Evolutionary conservation across 2,888 invertebrate genomes (phyloP).

Genomic region (Entomobrya multifasciata): DNA sequence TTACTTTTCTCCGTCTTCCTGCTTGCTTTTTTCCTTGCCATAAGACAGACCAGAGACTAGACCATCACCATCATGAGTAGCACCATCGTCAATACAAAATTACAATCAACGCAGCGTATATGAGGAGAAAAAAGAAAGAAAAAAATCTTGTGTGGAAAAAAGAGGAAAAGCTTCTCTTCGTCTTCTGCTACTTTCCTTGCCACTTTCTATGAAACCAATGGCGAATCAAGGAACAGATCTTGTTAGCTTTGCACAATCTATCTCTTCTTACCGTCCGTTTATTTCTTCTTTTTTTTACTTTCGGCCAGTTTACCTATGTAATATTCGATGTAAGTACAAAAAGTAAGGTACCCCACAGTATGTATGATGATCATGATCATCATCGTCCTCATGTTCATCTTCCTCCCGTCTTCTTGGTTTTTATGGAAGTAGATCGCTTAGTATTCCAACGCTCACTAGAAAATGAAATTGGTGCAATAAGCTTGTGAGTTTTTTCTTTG

Average conservation of each 20-base stretch:
- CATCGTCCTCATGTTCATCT: conserved; percentile 14
- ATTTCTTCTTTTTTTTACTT: conserved; percentile 27
- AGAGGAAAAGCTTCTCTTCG: conserved; percentile 7
- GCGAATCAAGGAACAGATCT: conserved; percentile 29
- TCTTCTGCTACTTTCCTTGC: background rate
- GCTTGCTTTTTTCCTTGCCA: background rate
- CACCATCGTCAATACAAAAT: conserved; percentile 60
- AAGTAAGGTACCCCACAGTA: too few species aligned
- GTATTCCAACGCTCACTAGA: conserved; percentile 35
- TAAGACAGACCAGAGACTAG: too few species aligned
- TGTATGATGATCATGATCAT: background rate
- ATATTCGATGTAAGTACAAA: background rate
- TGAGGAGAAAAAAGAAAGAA: conserved; percentile 29
- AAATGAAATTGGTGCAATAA: conserved; percentile 45
- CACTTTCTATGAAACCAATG: conserved; percentile 1
- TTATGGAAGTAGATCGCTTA: conserved; percentile 12
- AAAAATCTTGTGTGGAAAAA: too few species aligned
- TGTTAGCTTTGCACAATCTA: conserved; percentile 24
- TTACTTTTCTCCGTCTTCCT: background rate
- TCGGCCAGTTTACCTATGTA: conserved; percentile 13
- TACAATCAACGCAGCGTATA: conserved; percentile 53
- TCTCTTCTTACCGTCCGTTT: conserved; percentile 22
- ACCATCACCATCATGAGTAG: background rate
- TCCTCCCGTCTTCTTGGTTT: background rate
- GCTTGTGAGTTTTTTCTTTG: conserved; percentile 18